Evolutionary conservation across 2,113 vertebrate species (phyloP).

Genomic region (Barbus barbus): DNA sequence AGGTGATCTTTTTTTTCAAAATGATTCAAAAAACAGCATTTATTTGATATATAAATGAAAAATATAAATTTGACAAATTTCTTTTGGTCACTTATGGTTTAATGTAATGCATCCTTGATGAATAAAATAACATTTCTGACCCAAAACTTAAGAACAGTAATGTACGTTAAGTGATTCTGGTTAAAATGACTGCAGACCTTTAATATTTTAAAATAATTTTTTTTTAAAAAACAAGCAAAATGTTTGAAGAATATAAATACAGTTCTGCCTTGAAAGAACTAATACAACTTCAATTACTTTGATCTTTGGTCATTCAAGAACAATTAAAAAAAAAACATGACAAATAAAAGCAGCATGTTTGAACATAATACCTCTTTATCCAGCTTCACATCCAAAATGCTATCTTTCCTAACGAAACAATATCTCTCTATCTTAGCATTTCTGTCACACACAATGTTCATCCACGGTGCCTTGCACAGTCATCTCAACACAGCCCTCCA

Average conservation of each 20-base stretch:
- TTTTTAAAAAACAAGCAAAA: too few relatives aligned
- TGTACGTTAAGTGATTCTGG: background rate
- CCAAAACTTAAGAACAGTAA: background rate
- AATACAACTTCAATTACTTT: background rate
- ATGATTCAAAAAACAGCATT: too few relatives aligned
- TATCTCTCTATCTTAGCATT: background rate
- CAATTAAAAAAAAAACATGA: background rate
- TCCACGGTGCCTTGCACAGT: slow-evolving; percentile 20
- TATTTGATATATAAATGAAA: too few relatives aligned
- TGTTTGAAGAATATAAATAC: background rate
- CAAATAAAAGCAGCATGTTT: background rate
- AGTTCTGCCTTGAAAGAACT: background rate
- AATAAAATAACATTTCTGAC: background rate
- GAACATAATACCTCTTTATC: background rate
- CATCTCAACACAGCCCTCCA: slow-evolving; percentile 41
- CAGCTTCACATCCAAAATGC: background rate
- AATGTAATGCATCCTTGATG: background rate
- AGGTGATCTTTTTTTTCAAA: background rate
- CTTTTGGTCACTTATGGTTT: too few relatives aligned
- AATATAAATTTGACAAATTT: too few relatives aligned
- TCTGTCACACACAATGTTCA: slow-evolving; percentile 34
- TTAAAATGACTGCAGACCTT: background rate
- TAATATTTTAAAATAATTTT: too few relatives aligned
- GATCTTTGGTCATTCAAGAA: background rate
- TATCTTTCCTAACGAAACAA: background rate